These are phyloP conservation scores for Squalus acanthias DNA, from an alignment of 2,797 vertebrate species.

Conservation along the genomic window DNA sequence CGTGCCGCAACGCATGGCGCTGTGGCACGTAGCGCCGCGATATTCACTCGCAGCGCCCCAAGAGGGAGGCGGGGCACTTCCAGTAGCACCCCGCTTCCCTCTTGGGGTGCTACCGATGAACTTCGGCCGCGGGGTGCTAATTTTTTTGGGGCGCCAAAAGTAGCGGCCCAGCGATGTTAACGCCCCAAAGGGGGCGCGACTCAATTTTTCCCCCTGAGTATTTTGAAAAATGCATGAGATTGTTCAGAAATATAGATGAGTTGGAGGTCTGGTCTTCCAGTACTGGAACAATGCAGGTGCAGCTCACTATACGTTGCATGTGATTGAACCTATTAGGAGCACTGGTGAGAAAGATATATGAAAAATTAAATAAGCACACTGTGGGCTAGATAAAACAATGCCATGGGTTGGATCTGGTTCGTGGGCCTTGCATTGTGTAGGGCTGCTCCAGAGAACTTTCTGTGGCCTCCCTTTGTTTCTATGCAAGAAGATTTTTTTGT, in stretches of 20 bases:
- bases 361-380: background rate
- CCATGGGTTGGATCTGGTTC: background rate
- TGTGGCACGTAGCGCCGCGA: too few relatives aligned
- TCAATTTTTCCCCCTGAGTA: too few relatives aligned
- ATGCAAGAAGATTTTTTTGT: constrained; percentile 47
- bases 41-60: too few relatives aligned
- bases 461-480: constrained; percentile 49
- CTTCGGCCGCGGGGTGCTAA: too few relatives aligned
- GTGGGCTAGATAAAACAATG: background rate
- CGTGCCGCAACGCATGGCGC: too few relatives aligned
- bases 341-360: background rate
- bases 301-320: background rate
- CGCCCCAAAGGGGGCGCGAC: too few relatives aligned
- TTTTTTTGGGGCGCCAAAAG: too few relatives aligned
- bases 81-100: too few relatives aligned
- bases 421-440: background rate
- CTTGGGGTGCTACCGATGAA: too few relatives aligned
- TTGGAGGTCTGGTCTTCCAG: background rate
- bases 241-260: constrained; percentile 1
- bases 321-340: background rate
- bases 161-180: too few relatives aligned
- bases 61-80: too few relatives aligned
- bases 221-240: background rate
- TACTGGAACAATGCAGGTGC: background rate
- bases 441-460: background rate